phyloP scores from a whole-genome alignment of 2,888 invertebrate species.

The Megastigmus dorsalis region DNA sequence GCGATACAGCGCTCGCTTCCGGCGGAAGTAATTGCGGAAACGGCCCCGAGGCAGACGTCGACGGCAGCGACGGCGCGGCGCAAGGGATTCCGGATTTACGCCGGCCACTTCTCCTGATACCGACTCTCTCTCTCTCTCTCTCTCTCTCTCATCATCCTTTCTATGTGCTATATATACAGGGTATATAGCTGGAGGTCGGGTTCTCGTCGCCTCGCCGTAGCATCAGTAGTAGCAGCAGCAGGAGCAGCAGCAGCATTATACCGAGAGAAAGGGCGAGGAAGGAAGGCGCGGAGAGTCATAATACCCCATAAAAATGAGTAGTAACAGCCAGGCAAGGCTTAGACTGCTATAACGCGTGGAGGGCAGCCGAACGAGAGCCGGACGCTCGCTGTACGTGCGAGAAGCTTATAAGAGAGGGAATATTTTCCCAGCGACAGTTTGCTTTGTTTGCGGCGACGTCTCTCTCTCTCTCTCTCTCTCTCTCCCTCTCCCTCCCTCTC shows the following conservation, averaged over 20 bases:
- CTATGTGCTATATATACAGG: no score
- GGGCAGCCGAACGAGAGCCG: no score
- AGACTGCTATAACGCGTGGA: no score
- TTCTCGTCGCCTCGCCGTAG: neutral
- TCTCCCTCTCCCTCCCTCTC: no score
- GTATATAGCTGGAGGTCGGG: neutral
- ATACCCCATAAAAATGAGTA: slow-evolving; percentile 18
- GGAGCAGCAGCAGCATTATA: no score
- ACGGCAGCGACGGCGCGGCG: neutral
- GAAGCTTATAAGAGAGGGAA: neutral
- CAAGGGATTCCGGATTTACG: slow-evolving; percentile 42
- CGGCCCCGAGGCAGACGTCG: slow-evolving; percentile 18
- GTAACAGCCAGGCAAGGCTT: neutral
- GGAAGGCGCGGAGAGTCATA: no score
- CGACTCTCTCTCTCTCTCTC: neutral
- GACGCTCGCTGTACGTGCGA: neutral
- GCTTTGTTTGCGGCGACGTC: no score
- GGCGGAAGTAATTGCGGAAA: slow-evolving; percentile 45
- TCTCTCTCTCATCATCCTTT: neutral
- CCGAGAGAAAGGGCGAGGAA: no score
- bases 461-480: no score
- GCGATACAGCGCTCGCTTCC: slow-evolving; percentile 25
- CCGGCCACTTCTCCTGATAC: slow-evolving; percentile 7
- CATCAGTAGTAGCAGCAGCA: neutral
- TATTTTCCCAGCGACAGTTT: neutral